Base-by-base conservation (phyloP, 2,888 invertebrate species). In the Entomobrya multifasciata region DNA sequence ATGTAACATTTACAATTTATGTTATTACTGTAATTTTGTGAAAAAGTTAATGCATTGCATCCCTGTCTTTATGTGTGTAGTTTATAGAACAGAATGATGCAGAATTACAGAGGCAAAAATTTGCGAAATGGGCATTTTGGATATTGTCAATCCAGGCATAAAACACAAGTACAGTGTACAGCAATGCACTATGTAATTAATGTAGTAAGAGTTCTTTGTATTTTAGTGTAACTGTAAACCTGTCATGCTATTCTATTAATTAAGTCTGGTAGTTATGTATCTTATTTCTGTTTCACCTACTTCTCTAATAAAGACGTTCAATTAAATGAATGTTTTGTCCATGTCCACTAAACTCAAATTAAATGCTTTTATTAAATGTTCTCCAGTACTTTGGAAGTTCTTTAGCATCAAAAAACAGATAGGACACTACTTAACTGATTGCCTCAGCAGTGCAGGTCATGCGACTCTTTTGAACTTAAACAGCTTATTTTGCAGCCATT, bases 361-460 rank as follows among this genome's bases (percentile, higher is more conserved):
- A 15, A 20, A 20, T n/a, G n/a, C 62, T 8, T 30, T 15, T n/a
- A 13, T 11, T 49, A 30, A 72, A 17, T 72, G 15, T 25, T 25
- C 72, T 72, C 22, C 47, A 72, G 72, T 72, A 72, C 10, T 22
- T 27, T 49, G 49, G 6, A 72, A 25, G 47, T 47, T 49, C 25
- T 72, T 47, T 72, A 25, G 49, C 49, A 49, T 72, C 72, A 72
- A 72, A 49, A 72, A 47, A 20, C 49, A 72, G 49, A 22, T 17
- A 13, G 30, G 30, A 17, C 67, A 52, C 17, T 74, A 2, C 17
- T 15, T 27, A 57, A 55, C n/a, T 25, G 65, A 79, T 79, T 65
- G 79, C 49, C 17, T 79, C 65, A 79, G 65, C 79, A 79, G 27
- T 49, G 79, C 49, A 44, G 79, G 49, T 79, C 79, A 79, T 79